phyloP scores from a whole-genome alignment of 64 coral and sea anemone species.

The Pocillopora verrucosa region DNA sequence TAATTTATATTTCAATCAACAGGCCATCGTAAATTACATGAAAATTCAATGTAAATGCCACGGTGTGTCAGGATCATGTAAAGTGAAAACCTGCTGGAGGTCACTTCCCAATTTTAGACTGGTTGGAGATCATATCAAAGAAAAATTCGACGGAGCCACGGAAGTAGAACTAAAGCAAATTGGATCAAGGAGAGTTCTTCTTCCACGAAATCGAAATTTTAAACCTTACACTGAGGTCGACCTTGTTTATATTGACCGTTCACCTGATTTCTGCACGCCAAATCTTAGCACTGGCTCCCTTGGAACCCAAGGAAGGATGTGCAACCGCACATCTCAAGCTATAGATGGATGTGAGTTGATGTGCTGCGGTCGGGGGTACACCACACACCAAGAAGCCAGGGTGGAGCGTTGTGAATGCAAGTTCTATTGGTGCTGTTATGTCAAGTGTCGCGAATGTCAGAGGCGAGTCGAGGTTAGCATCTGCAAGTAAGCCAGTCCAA shows the following conservation, averaged over 20 bases:
- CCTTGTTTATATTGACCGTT: slow-evolving; percentile 77
- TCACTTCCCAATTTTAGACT: slow-evolving; percentile 62
- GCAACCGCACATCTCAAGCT: slow-evolving; percentile 79
- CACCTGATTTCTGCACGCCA: slow-evolving; percentile 78
- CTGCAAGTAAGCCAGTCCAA: slow-evolving; percentile 44
- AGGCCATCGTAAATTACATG: slow-evolving; percentile 76
- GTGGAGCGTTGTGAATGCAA: slow-evolving; percentile 75
- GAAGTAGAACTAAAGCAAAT: slow-evolving; percentile 60
- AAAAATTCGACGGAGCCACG: slow-evolving; percentile 96
- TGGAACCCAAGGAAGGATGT: slow-evolving; percentile 72
- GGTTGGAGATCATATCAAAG: slow-evolving; percentile 79
- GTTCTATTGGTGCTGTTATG: slow-evolving; percentile 87
- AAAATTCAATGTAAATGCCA: slow-evolving; percentile 86
- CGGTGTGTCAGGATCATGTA: slow-evolving; percentile 91
- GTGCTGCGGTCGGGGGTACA: slow-evolving; percentile 77
- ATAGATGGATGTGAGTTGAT: slow-evolving; percentile 85
- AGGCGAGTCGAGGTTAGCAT: slow-evolving; percentile 75
- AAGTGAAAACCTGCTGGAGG: slow-evolving; percentile 95
- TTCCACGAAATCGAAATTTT: slow-evolving; percentile 53
- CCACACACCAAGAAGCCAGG: slow-evolving; percentile 15
- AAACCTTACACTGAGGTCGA: slow-evolving; percentile 76
- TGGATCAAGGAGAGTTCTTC: slow-evolving; percentile 59
- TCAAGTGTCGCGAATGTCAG: slow-evolving; percentile 60
- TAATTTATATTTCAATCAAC: neutral
- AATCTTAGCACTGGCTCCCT: slow-evolving; percentile 63